These are phyloP conservation scores for Synanceia verrucosa DNA, from an alignment of 2,797 vertebrate species.

Conservation along the genomic window DNA sequence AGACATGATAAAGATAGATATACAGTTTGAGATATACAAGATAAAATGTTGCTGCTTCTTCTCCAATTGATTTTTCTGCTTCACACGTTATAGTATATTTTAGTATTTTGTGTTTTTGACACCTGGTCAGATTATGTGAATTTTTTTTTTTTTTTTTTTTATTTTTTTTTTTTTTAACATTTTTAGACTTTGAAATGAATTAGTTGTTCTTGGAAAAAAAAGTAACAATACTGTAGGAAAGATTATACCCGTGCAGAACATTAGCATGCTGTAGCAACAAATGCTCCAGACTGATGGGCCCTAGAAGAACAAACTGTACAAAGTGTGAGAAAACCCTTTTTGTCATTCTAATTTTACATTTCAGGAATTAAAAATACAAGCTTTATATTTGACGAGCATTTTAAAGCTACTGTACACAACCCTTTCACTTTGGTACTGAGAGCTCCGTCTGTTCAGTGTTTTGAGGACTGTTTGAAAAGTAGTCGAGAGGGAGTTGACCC, in stretches of 20 bases:
- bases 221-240: too few species aligned
- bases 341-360: background rate
- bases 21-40: background rate
- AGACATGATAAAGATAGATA: too few species aligned
- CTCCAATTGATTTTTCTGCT: background rate
- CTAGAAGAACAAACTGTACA: background rate
- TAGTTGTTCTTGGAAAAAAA: background rate
- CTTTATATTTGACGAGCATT: background rate
- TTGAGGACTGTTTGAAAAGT: slow-evolving; percentile 54
- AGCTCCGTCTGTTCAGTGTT: slow-evolving; percentile 53
- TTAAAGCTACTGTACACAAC: too few species aligned
- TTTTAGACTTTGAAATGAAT: background rate
- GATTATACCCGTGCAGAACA: background rate
- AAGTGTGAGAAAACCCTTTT: background rate
- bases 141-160: background rate
- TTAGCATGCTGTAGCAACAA: background rate
- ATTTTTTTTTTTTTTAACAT: background rate
- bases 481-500: slow-evolving; percentile 37
- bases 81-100: too few species aligned
- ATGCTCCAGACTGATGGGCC: background rate
- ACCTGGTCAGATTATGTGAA: too few species aligned
- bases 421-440: background rate
- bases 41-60: background rate
- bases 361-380: background rate
- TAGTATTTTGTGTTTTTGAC: background rate